A percentile compares a stretch with the other conserved stretches of the same genome.
Evolutionary conservation across 2,888 invertebrate species (phyloP).

Genomic region (Dromius quadrimaculatus): DNA sequence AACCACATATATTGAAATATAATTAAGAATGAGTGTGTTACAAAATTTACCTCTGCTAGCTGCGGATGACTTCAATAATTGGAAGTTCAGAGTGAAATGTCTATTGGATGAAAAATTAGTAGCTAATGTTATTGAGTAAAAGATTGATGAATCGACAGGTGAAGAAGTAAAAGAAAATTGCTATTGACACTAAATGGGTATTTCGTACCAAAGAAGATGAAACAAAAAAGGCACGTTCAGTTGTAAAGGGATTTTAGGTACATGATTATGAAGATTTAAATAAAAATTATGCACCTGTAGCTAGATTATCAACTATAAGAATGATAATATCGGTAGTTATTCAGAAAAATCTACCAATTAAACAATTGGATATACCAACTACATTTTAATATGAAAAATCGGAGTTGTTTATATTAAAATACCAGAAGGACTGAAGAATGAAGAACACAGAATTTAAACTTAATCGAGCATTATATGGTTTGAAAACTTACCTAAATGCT

Average conservation of each 20-base stretch:
- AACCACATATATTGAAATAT: too few species aligned
- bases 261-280: conserved; percentile 20
- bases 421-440: conserved; percentile 53
- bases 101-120: too few species aligned
- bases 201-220: conserved; percentile 53
- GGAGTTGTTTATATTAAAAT: conserved; percentile 52
- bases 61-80: too few species aligned
- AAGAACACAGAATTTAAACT: conserved; percentile 52
- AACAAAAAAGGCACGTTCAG: conserved; percentile 55
- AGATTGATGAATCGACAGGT: too few species aligned
- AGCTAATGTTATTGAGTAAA: too few species aligned
- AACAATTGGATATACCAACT: conserved; percentile 52
- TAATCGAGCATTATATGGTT: conserved; percentile 55
- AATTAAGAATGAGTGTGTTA: too few species aligned
- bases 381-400: conserved; percentile 54
- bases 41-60: too few species aligned
- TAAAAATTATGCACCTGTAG: conserved; percentile 47
- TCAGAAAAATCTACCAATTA: conserved; percentile 18
- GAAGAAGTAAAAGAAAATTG: too few species aligned
- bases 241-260: conserved; percentile 56
- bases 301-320: conserved; percentile 39
- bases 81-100: too few species aligned
- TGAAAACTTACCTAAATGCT: conserved; percentile 19
- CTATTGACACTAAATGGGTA: conserved; percentile 55
- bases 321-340: conserved; percentile 34